Evolutionary conservation across 2,888 invertebrate species (phyloP), one percentile per base, ranked within the genome.

Genomic region (Sepiola atlantica): DNA sequence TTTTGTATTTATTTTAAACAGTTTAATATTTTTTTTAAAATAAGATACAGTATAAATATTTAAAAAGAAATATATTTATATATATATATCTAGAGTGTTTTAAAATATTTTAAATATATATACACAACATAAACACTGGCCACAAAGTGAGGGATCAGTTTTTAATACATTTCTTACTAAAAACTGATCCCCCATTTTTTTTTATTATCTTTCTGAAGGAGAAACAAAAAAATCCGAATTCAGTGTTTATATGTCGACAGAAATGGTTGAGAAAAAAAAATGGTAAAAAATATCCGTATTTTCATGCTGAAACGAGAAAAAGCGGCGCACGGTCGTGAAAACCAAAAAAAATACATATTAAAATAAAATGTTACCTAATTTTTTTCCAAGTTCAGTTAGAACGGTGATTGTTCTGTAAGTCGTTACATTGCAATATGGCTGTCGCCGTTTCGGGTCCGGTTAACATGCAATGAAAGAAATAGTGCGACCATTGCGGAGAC

Each of bases 371-470:
- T 92, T 92, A 92, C 92, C 92, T 92, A 92, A n/a, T 54, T 92
- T 92, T n/a, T 54, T 35, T 92, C 92, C 92, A 92, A 77, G 92
- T 55, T 92, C 92, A 92, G 92, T 55, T 92, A 92, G 92, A 92
- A 92, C 92, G 45, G 92, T 55, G 45, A 92, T 35, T 77, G 77
- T 55, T 92, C 54, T 92, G 92, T 92, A 92, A n/a, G 92, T 92
- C 16, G 28, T 92, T 92, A 45, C 92, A 92, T 92, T 92, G 92
- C 92, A 92, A 92, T 92, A 92, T 92, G 92, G 92, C 92, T 92
- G 92, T 92, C 92, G 92, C 54, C 92, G 92, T 92, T n/a, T 45
- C 28, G 55, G 92, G 54, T 92, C 92, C 92, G 92, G n/a, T 55
- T 35, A 45, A 45, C 45, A 92, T 92, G 55, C 45, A 92, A 55